Evolutionary conservation across 2,888 invertebrate genomes (phyloP), one percentile per base, ranked within the genome.

Genomic region (Nemotelus pantherinus): DNA sequence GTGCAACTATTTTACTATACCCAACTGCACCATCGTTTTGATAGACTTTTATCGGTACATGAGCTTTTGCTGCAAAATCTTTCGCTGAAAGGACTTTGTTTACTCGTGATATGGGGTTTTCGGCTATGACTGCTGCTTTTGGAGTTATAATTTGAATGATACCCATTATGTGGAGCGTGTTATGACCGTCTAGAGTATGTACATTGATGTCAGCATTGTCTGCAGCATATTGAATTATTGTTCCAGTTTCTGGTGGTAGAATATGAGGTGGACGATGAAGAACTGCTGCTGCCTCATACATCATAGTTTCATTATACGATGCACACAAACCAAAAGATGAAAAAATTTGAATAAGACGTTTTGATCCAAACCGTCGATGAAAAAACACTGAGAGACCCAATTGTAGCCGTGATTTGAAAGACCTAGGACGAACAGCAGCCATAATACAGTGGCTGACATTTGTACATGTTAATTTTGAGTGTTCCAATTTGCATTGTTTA

Each of bases 41-140:
- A 81, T 84, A 83, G 57, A 82, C 44, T 77, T 82, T 80, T 81
- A 83, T 81, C 0, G 82, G 81, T 47, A 84, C 83, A 81, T 83
- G 81, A 81, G 82, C 82, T 76, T 81, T 83, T 80, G 81, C 80
- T n/a, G 60, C 76, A 43, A 83, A 81, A 81, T 83, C 81, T 79
- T 82, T 81, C 67, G 82, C 82, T 79, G 80, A 76, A 68, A 68
- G 78, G 3, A 50, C 58, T 77, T 53, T 44, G 10, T 68, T 81
- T 63, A 76, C 60, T 79, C 77, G 58, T 77, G 43, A 43, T 70
- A 80, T 78, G 3, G 78, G 78, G 43, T 81, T 74, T 63, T 82
- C 81, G 60, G 9, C 9, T 79, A 81, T 7, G 76, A 83, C 81
- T 65, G 83, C 71, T 74, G 77, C 70, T 81, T 80, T 81, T 3